A percentile compares a stretch with the other conserved stretches of the same genome.
phyloP scores from a whole-genome alignment of 53 echinoderm and acorn worm genomes.

The Antedon mediterranea region DNA sequence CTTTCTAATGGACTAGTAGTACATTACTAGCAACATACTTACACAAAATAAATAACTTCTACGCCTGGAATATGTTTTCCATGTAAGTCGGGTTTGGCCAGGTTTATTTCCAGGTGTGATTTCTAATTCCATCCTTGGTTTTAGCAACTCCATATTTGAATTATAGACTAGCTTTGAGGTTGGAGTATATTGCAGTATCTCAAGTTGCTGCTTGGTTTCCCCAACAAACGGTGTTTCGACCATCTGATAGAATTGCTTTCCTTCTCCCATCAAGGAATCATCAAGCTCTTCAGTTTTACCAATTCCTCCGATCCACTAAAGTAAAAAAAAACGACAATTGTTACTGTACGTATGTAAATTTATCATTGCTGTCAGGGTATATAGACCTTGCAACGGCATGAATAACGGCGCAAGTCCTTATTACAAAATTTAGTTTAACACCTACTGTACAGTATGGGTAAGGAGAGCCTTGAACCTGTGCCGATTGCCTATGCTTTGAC shows the following conservation, averaged over 20 bases:
- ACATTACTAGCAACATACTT: not conserved
- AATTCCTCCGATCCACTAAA: slow-evolving; percentile 33
- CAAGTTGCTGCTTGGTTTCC: slow-evolving; percentile 5
- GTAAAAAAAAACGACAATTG: not conserved
- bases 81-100: slow-evolving; percentile 19
- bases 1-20: no score
- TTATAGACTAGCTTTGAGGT: slow-evolving; percentile 10
- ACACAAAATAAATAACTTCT: slow-evolving; percentile 43
- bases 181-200: slow-evolving; percentile 22
- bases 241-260: slow-evolving; percentile 26
- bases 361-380: no score
- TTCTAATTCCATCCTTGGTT: slow-evolving; percentile 18
- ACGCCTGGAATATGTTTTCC: slow-evolving; percentile 22
- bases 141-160: slow-evolving; percentile 18
- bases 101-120: slow-evolving; percentile 12
- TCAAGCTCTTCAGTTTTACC: slow-evolving; percentile 13
- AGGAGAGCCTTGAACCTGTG: no score
- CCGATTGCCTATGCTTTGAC: no score
- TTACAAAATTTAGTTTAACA: no score
- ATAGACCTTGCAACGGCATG: no score
- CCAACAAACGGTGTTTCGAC: slow-evolving; percentile 20
- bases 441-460: no score
- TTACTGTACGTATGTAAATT: no score
- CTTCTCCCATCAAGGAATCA: slow-evolving; percentile 25
- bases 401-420: no score